Conservation (phyloP, 2,888 invertebrate genomes). For the Leptinotarsa peninsularis region DNA sequence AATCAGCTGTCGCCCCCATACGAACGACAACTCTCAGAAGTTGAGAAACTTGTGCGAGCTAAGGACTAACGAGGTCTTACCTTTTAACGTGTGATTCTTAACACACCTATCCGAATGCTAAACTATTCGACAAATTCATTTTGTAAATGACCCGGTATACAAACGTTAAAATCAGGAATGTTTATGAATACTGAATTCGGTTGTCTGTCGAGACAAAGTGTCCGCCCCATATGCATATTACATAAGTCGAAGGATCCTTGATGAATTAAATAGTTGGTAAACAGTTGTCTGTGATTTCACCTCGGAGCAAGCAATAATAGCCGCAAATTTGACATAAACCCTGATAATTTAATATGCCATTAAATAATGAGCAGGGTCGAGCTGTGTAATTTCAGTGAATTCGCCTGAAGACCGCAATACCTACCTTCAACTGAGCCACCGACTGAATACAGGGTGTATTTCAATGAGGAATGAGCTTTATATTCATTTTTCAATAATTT, state of each 20-base stretch:
- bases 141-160: conserved; percentile 24
- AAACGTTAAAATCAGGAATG: conserved; percentile 28
- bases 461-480: not conserved
- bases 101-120: not conserved
- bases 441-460: conserved; percentile 19
- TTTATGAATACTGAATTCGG: conserved; percentile 31
- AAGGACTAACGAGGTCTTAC: no score
- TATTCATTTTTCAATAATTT: not conserved
- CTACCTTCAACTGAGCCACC: conserved; percentile 31
- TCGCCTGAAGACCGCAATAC: conserved; percentile 49
- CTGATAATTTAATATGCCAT: conserved; percentile 57
- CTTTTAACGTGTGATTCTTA: no score
- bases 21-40: no score
- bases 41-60: no score
- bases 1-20: no score
- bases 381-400: conserved; percentile 55
- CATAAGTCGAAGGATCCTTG: conserved; percentile 39
- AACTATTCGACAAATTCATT: not conserved
- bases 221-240: conserved; percentile 41
- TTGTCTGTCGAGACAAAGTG: conserved; percentile 39
- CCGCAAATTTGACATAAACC: conserved; percentile 54
- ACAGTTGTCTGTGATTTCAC: conserved; percentile 35
- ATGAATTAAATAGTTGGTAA: conserved; percentile 44
- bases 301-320: conserved; percentile 35
- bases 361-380: conserved; percentile 61